Base-by-base conservation (phyloP, 2,888 invertebrate species). In the Lordiphosa andalusiaca region DNA sequence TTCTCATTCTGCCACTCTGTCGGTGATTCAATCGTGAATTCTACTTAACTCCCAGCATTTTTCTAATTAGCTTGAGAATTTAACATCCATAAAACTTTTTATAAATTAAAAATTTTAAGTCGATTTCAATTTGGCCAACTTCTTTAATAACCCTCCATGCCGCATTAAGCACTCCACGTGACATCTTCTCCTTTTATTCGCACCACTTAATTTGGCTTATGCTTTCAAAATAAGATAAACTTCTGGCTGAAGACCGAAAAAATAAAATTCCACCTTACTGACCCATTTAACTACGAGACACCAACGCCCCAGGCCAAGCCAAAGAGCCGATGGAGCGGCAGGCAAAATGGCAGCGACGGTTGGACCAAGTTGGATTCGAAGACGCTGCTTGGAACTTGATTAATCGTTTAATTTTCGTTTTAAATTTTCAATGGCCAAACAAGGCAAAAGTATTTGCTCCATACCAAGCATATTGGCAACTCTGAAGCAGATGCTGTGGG, bases 181-280 rank as follows among this genome's bases (percentile, higher is more conserved):
- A 63, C 65, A 62, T 71, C 60, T 76, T 57, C 63, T 60, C 67
- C 64, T 64, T 64, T 55, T 71, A 62, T 61, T 56, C 53, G 47
- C 71, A 63, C 57, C 63, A 76, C 71, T 77, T 74, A 68, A 73
- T 77, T 81, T 77, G 40, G 67, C 71, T 63, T 67, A 51, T 73
- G 67, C 73, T 80, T 75, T 76, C 71, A 56, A 71, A 67, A 61
- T 57, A 38, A 69, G 64, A 41, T 30, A 30, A 30, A 30, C 30
- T 30, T 30, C 30, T 30, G 30, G 30, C 9, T 30, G 2, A 41
- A 23, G 35, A 38, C 54, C 61, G 37, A 72, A 67, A 67, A 66
- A 64, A 76, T 62, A 67, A 65, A 63, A 80, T 63, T 66, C 67
- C 81, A 77, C 77, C 76, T 76, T 80, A 80, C 81, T 80, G 81